phyloP scores from a whole-genome alignment of 2,113 vertebrate species.

The Danio rerio region DNA sequence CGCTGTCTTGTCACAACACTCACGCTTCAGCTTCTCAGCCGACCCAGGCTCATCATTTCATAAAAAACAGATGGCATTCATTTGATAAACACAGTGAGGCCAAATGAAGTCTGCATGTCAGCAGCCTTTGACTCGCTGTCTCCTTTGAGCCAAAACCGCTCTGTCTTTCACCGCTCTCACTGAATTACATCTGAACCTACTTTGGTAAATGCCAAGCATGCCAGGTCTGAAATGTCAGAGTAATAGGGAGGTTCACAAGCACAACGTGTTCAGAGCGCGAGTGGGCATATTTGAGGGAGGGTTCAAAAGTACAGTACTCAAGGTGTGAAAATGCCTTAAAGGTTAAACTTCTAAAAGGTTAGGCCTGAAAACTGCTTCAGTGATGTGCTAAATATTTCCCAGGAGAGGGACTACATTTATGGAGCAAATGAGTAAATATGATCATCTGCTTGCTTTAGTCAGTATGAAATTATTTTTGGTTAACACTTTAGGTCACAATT shows the following conservation, averaged over 20 bases:
- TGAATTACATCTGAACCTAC: constrained; percentile 20
- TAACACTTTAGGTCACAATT: too few species aligned
- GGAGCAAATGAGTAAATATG: too few species aligned
- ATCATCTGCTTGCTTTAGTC: too few species aligned
- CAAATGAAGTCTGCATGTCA: constrained; percentile 33
- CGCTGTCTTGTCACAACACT: neutral
- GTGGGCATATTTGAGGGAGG: constrained; percentile 14
- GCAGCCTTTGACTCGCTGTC: constrained; percentile 36
- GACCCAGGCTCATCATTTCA: constrained; percentile 8
- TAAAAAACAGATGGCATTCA: constrained; percentile 48
- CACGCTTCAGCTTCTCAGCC: neutral
- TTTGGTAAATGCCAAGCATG: constrained; percentile 50
- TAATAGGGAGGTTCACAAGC: constrained; percentile 40
- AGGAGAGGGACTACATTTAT: neutral
- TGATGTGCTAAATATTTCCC: neutral
- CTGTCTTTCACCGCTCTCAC: constrained; percentile 20
- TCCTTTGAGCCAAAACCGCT: constrained; percentile 30
- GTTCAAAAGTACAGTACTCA: constrained; percentile 30
- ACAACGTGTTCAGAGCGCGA: constrained; percentile 46
- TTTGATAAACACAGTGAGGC: constrained; percentile 37
- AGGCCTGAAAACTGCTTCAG: neutral
- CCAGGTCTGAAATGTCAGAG: constrained; percentile 47
- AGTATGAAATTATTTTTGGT: too few species aligned
- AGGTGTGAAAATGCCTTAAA: constrained; percentile 46
- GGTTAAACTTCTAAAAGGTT: constrained; percentile 38